Evolutionary conservation across 2,113 vertebrate species (phyloP), one percentile per base, ranked within the genome.

Genomic region (Columba janthina): DNA sequence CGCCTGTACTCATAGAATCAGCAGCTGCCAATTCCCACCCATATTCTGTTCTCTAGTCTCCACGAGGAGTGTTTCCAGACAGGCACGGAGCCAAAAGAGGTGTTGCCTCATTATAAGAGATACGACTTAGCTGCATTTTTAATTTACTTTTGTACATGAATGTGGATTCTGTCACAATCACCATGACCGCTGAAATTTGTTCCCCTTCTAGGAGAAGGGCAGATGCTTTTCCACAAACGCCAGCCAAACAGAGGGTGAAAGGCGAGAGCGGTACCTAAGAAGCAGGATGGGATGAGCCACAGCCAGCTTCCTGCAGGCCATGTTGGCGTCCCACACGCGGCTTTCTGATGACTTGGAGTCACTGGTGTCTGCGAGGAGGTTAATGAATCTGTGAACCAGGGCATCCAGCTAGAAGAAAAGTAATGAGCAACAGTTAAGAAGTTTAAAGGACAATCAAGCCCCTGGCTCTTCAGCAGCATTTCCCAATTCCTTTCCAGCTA

Each of bases 211-310:
- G 86, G 70, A 58, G 40, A 70, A 40, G 12, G 28, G 32, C 19
- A 26, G 64, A 70, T 57, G 66, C 50, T 89, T 77, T 77, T 56
- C 29, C 36, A 4, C 26, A 31, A 73, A 61, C 12, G 10, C 48
- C 75, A 91, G 75, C 15, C 51, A 85, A 20, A 54, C 2, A 60
- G 15, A 42, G 28, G 28, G 34, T 54, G 25, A 48, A 82, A 62
- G 20, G 10, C 5, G 9, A 65, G 31, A 48, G 18, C 4, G 1
- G 64, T 92, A 99, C 99, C 99, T 99, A 29, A 99, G 98, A 48
- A 99, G 97, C 12, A 99, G 98, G 88, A 99, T 98, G 10, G 99
- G 99, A 87, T 99, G 99, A 15, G 99, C 99, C 88, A 99, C 99
- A 4, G 99, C 99, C 73, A 99, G 72, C 97, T 99, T 99, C 95